These are phyloP conservation scores for Diplosoma virens DNA, from an alignment of 23 tunicate species.

Conservation along the genomic window DNA sequence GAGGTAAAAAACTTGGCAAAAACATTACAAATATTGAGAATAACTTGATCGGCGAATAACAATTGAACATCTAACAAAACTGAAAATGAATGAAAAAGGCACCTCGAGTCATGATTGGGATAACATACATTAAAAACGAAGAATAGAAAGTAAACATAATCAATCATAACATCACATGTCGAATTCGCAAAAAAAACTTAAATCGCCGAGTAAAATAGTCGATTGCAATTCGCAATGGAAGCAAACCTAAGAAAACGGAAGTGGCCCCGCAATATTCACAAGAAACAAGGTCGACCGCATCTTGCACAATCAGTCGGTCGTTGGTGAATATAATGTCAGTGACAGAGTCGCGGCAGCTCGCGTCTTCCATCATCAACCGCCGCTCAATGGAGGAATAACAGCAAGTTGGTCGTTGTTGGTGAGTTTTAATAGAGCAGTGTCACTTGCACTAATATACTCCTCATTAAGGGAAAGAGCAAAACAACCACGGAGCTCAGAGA, in stretches of 20 bases:
- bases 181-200: too few relatives aligned
- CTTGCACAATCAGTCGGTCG: constrained; percentile 29
- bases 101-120: too few relatives aligned
- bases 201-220: too few relatives aligned
- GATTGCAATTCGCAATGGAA: too few relatives aligned
- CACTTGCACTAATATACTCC: constrained; percentile 41
- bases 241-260: constrained; percentile 50
- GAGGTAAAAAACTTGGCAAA: too few relatives aligned
- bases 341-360: not conserved
- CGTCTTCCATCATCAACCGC: constrained; percentile 42
- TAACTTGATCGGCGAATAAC: too few relatives aligned
- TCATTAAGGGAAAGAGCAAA: constrained; percentile 74
- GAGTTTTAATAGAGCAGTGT: not conserved
- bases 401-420: constrained; percentile 37
- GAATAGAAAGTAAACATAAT: too few relatives aligned
- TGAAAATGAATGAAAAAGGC: too few relatives aligned
- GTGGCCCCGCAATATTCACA: constrained; percentile 54
- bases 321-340: constrained; percentile 41
- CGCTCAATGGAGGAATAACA: constrained; percentile 77
- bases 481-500: constrained; percentile 49
- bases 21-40: too few relatives aligned
- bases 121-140: too few relatives aligned
- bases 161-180: too few relatives aligned
- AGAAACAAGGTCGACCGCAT: constrained; percentile 24
- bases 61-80: too few relatives aligned